Evolutionary conservation across 2,888 invertebrate genomes (phyloP), one percentile per base, ranked within the genome.

Genomic region (Lepidonotus clava): DNA sequence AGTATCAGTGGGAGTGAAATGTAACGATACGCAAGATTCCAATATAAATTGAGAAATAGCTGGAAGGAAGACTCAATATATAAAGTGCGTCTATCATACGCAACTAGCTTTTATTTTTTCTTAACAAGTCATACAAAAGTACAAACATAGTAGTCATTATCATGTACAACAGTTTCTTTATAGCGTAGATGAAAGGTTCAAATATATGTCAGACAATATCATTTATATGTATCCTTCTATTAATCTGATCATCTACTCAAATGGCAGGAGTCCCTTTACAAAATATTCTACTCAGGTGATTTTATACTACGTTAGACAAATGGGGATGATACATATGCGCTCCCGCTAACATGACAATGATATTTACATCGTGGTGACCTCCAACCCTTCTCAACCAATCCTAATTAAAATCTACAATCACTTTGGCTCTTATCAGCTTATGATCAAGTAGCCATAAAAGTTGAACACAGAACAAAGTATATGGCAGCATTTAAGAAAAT

Each of bases 61-160:
- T n/a, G n/a, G n/a, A n/a, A n/a, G n/a, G n/a, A n/a, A n/a, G n/a
- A n/a, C n/a, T n/a, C n/a, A n/a, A n/a, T n/a, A n/a, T n/a, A n/a
- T n/a, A n/a, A n/a, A n/a, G n/a, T n/a, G n/a, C n/a, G n/a, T n/a
- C n/a, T n/a, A n/a, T n/a, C n/a, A n/a, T n/a, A n/a, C 14, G 71
- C 71, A 71, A 71, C 18, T 71, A 71, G 11, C n/a, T 71, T n/a
- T 61, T 61, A 61, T 61, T 61, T 61, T 71, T 71, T 71, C 71
- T 71, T 71, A 71, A 71, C 71, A 71, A 71, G 36, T 71, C 71
- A 71, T 71, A 71, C 71, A 71, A 71, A 71, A 71, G 71, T 71
- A 71, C 71, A 71, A 71, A 71, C 38, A 71, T 71, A 71, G 34
- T 14, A 34, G 46, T 8, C 46, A 71, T 71, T 71, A 38, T 36